These are phyloP conservation scores for Oasisia sp. DNA, from an alignment of 2,888 invertebrate species.

Conservation along the genomic window DNA sequence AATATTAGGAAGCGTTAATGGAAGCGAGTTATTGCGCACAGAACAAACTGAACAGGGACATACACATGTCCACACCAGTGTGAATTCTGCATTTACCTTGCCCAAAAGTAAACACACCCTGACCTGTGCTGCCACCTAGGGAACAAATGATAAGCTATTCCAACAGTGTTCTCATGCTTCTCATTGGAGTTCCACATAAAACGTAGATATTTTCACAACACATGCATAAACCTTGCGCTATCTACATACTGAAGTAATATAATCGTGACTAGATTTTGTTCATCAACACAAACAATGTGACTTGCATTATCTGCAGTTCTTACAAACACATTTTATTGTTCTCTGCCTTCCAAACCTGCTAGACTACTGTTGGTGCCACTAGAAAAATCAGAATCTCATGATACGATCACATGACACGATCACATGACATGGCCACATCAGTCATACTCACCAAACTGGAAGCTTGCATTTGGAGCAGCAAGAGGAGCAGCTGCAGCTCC, in stretches of 20 bases:
- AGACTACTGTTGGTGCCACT: background rate
- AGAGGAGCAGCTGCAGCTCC: background rate
- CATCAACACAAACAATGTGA: background rate
- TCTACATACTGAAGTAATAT: background rate
- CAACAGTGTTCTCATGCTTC: background rate
- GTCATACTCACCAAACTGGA: background rate
- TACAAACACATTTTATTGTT: background rate
- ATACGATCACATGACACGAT: background rate
- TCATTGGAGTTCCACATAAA: background rate
- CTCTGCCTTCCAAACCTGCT: background rate
- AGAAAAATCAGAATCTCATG: background rate
- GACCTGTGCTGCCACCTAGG: background rate
- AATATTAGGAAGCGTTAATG: background rate
- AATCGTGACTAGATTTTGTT: background rate
- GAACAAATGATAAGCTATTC: background rate
- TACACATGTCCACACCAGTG: background rate
- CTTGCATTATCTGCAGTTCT: background rate
- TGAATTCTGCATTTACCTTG: background rate
- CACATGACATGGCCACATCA: background rate
- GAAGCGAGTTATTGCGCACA: background rate
- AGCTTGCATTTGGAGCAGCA: background rate
- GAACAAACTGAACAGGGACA: background rate
- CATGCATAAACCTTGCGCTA: background rate
- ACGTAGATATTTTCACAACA: background rate
- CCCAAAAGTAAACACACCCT: background rate